Percentiles rank a stretch among this genome's conserved stretches.
Conservation (phyloP, 1,140 invertebrate genomes). For the Drosophila jambulina region DNA sequence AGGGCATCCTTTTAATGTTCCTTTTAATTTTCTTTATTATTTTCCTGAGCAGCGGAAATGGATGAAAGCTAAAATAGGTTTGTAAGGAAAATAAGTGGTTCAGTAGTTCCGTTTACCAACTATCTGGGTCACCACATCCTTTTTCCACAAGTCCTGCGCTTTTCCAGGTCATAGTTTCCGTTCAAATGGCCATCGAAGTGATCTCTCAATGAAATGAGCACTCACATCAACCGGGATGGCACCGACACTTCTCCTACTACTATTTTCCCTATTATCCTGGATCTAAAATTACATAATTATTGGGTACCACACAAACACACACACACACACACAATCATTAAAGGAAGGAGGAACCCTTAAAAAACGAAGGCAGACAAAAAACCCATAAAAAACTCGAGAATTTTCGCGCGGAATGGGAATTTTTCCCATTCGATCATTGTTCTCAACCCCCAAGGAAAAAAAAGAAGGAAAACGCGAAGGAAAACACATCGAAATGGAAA, state of each 20-base stretch:
- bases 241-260: conserved; percentile 64
- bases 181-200: conserved; percentile 54
- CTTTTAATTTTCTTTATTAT: not conserved
- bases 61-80: conserved; percentile 8
- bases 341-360: conserved; percentile 45
- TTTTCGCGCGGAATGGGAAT: conserved; percentile 78
- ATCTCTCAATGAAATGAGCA: conserved; percentile 51
- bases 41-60: conserved; percentile 18
- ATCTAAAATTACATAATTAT: conserved; percentile 83
- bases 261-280: conserved; percentile 37
- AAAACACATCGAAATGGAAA: conserved; percentile 61
- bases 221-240: conserved; percentile 26
- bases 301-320: conserved; percentile 27
- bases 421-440: conserved; percentile 46
- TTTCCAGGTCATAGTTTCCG: conserved; percentile 77
- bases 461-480: conserved; percentile 19
- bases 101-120: conserved; percentile 61
- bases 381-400: conserved; percentile 78
- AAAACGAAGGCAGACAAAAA: conserved; percentile 39
- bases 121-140: conserved; percentile 60
- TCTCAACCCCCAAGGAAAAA: conserved; percentile 56
- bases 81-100: conserved; percentile 34
- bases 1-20: conserved; percentile 48
- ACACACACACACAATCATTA: conserved; percentile 4
- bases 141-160: conserved; percentile 34